Evolutionary conservation across 1,140 invertebrate species (phyloP).

Genomic region (Dysdera silvatica): DNA sequence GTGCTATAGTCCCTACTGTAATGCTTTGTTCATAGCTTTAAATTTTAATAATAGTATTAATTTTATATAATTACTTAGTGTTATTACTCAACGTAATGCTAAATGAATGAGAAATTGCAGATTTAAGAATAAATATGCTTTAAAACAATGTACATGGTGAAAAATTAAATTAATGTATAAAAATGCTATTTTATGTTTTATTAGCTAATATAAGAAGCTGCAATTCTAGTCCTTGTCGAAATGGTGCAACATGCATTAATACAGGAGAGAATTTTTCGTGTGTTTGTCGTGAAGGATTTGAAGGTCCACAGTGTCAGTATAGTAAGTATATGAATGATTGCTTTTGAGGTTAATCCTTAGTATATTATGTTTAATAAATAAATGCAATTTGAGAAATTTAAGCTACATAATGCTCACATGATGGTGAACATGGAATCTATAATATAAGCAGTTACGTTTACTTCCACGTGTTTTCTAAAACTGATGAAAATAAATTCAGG

Average conservation of each 20-base stretch:
- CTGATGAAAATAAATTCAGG: too few relatives aligned
- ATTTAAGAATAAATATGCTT: background rate
- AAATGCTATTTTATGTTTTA: background rate
- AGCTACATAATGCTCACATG: slow-evolving; percentile 42
- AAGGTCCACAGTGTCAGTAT: slow-evolving; percentile 55
- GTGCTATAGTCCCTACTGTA: too few relatives aligned
- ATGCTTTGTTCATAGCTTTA: too few relatives aligned
- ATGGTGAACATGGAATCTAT: slow-evolving; percentile 51
- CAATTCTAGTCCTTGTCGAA: slow-evolving; percentile 61
- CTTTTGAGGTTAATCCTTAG: background rate
- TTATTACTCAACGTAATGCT: too few relatives aligned
- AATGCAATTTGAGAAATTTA: slow-evolving; percentile 38
- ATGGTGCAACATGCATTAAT: slow-evolving; percentile 75
- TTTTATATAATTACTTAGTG: too few relatives aligned
- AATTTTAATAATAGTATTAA: too few relatives aligned
- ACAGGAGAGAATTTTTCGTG: slow-evolving; percentile 48
- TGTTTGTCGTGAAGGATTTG: slow-evolving; percentile 64
- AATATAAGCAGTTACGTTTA: slow-evolving; percentile 63
- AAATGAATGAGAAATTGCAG: too few relatives aligned
- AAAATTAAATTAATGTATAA: background rate
- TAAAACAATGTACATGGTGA: background rate
- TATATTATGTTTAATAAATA: background rate
- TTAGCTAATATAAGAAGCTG: slow-evolving; percentile 24
- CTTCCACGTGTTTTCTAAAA: too few relatives aligned
- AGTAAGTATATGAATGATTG: slow-evolving; percentile 20